A percentile compares a stretch with the other conserved stretches of the same genome.
Conservation (phyloP, 2,888 invertebrate genomes). For the Lomographa bimaculata region DNA sequence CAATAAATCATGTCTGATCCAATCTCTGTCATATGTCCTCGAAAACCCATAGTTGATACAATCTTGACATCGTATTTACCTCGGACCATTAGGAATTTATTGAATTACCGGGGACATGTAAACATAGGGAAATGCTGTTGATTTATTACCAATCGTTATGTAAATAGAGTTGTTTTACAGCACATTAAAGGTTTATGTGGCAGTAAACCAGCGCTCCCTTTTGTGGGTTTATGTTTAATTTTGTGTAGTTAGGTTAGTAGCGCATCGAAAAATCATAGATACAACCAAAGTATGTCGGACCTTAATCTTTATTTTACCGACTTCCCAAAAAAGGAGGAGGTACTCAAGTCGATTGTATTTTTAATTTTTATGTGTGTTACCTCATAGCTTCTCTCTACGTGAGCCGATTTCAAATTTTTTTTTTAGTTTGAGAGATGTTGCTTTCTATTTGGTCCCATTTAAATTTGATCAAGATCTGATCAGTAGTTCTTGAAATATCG, state of each 20-base stretch:
- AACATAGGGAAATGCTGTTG: slow-evolving; percentile 27
- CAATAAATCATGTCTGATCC: slow-evolving; percentile 14
- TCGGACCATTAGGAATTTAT: slow-evolving; percentile 24
- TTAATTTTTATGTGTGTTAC: too few species aligned
- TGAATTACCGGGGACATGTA: slow-evolving; percentile 29
- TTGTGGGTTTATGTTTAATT: background rate
- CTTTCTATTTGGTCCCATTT: too few species aligned
- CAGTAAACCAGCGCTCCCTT: slow-evolving; percentile 18
- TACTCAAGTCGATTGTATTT: too few species aligned
- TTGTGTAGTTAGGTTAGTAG: slow-evolving; percentile 34
- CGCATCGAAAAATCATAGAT: too few species aligned
- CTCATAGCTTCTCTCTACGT: too few species aligned
- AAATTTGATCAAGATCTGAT: too few species aligned
- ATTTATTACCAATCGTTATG: slow-evolving; percentile 43
- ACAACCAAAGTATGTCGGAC: too few species aligned
- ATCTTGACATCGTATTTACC: slow-evolving; percentile 18
- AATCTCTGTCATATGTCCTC: slow-evolving; percentile 11
- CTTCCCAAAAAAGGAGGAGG: too few species aligned
- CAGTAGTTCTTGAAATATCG: too few species aligned
- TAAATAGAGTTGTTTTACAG: slow-evolving; percentile 47
- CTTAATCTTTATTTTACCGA: too few species aligned
- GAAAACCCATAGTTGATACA: slow-evolving; percentile 6
- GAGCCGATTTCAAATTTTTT: too few species aligned
- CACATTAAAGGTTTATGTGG: slow-evolving; percentile 37
- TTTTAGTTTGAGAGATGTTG: too few species aligned